These are phyloP conservation scores for Entelurus aequoreus DNA, from an alignment of 2,113 vertebrate species.

Conservation along the genomic window DNA sequence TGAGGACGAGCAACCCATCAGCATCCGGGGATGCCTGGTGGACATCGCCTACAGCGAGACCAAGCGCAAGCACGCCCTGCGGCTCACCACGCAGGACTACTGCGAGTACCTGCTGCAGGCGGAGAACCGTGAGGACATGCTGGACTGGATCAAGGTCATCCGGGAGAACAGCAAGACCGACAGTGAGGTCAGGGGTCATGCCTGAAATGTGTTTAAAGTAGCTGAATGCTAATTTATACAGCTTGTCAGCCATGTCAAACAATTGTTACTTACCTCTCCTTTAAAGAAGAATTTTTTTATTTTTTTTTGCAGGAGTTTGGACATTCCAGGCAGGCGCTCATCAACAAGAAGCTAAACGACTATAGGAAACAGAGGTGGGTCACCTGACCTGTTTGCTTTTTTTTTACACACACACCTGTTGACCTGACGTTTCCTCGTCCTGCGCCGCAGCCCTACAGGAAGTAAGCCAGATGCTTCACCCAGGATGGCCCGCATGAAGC, in stretches of 20 bases:
- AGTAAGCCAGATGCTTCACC: constrained; percentile 90
- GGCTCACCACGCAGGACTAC: constrained; percentile 97
- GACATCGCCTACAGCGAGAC: constrained; percentile 99
- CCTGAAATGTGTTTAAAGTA: background rate
- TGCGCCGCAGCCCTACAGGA: constrained; percentile 78
- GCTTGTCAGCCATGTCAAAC: no score
- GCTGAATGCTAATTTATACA: background rate
- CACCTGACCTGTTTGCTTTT: background rate
- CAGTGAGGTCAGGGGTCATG: constrained; percentile 82
- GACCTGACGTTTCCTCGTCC: constrained; percentile 7
- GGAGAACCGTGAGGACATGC: constrained; percentile 96
- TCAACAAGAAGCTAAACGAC: constrained; percentile 96
- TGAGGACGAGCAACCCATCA: constrained; percentile 92
- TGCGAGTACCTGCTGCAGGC: constrained; percentile 99
- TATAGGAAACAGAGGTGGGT: constrained; percentile 84
- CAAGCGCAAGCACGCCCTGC: constrained; percentile 92
- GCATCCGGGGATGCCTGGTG: constrained; percentile 93
- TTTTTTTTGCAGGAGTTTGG: constrained; percentile 81
- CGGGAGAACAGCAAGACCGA: constrained; percentile 92
- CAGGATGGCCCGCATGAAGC: constrained; percentile 81
- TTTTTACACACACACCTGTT: background rate
- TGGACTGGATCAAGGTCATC: constrained; percentile 95
- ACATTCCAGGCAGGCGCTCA: constrained; percentile 91
- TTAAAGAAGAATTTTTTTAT: no score
- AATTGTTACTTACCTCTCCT: no score